Evolutionary conservation across 1,140 invertebrate species (phyloP).

Genomic region (Orius insidiosus): DNA sequence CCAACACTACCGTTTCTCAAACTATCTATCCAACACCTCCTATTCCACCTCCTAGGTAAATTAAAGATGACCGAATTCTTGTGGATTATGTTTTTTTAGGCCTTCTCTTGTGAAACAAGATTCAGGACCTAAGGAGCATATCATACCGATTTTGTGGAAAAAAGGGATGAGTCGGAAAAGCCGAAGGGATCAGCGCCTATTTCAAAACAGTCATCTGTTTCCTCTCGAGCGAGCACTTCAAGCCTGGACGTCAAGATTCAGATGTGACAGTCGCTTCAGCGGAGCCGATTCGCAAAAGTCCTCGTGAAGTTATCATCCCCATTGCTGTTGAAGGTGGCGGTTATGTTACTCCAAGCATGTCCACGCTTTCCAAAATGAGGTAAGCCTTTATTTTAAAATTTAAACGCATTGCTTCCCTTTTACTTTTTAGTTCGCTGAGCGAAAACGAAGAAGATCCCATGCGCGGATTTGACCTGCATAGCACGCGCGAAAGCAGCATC

Average conservation of each 20-base stretch:
- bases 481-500: constrained; percentile 19
- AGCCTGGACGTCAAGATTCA: constrained; percentile 12
- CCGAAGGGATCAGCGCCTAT: constrained; percentile 22
- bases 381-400: constrained; percentile 22
- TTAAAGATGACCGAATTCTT: background rate
- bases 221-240: background rate
- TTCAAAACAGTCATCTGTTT: constrained; percentile 7
- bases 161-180: constrained; percentile 18
- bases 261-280: constrained; percentile 18
- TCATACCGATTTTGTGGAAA: constrained; percentile 36
- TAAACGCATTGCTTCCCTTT: background rate
- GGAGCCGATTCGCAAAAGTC: constrained; percentile 69
- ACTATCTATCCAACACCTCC: constrained; percentile 3
- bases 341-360: constrained; percentile 59
- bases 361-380: constrained; percentile 33
- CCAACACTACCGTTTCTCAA: constrained; percentile 6
- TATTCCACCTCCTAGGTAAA: constrained; percentile 4
- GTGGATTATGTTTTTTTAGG: constrained; percentile 14
- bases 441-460: constrained; percentile 19
- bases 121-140: constrained; percentile 30
- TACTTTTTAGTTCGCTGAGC: constrained; percentile 26
- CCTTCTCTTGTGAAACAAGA: constrained; percentile 22
- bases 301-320: constrained; percentile 77
- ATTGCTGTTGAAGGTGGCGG: constrained; percentile 77
- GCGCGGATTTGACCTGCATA: constrained; percentile 21